Evolutionary conservation across 2,113 vertebrate species (phyloP).

Genomic region (Misgurnus anguillicaudatus): DNA sequence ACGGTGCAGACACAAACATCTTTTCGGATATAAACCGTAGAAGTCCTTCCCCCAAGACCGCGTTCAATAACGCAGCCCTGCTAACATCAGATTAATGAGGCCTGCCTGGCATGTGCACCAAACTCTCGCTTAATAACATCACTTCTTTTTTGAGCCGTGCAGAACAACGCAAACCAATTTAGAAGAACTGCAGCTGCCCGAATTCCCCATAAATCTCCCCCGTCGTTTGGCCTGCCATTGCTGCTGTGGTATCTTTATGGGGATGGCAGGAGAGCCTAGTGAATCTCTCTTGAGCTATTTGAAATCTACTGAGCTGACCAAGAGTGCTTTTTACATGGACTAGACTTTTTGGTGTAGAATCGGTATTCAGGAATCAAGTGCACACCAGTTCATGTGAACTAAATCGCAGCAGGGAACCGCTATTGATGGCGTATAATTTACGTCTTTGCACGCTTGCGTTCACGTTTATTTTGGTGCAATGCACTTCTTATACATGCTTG

Average conservation of each 20-base stretch:
- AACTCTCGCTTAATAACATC: conserved; percentile 49
- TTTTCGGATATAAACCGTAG: conserved; percentile 45
- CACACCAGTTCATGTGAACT: no score
- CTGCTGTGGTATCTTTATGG: conserved; percentile 35
- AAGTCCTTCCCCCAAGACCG: conserved; percentile 45
- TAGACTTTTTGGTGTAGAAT: not conserved
- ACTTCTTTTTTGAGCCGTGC: conserved; percentile 35
- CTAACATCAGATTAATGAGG: conserved; percentile 59
- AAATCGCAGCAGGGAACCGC: no score
- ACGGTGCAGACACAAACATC: conserved; percentile 61
- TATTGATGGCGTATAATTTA: no score
- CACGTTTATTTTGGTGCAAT: no score
- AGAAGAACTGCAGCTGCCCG: conserved; percentile 52
- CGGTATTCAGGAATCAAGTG: not conserved
- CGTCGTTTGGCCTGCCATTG: conserved; percentile 49
- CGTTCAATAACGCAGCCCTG: conserved; percentile 57
- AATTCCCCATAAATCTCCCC: conserved; percentile 54
- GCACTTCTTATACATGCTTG: no score
- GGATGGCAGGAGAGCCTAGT: conserved; percentile 30
- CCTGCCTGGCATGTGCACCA: conserved; percentile 53
- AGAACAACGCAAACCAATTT: conserved; percentile 57
- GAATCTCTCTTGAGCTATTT: conserved; percentile 47
- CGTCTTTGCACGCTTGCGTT: no score
- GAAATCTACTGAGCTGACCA: conserved; percentile 45
- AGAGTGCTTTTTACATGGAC: conserved; percentile 1